Evolutionary conservation across 1,140 invertebrate genomes (phyloP).

Genomic region (Camponotus floridanus): DNA sequence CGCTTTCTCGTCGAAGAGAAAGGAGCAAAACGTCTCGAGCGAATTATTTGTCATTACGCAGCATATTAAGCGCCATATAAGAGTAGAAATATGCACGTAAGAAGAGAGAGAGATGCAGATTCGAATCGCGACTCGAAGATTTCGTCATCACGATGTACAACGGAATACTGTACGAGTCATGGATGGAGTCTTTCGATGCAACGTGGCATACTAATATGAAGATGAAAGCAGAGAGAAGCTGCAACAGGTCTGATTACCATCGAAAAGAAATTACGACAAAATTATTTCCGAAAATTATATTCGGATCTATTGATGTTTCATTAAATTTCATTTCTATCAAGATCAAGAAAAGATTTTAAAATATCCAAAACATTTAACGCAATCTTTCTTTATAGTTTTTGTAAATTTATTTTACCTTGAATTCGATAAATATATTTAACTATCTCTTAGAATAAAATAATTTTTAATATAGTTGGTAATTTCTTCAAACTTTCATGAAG

Average conservation of each 20-base stretch:
- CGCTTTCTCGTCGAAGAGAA: conserved; percentile 24
- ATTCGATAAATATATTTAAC: background rate
- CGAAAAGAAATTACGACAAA: conserved; percentile 32
- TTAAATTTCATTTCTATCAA: background rate
- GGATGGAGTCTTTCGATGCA: conserved; percentile 41
- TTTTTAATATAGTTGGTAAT: background rate
- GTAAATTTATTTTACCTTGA: background rate
- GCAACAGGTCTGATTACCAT: conserved; percentile 28
- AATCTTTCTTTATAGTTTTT: background rate
- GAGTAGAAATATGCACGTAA: conserved; percentile 23
- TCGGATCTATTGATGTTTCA: too few species aligned
- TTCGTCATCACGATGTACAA: conserved; percentile 70
- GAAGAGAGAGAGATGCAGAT: conserved; percentile 64
- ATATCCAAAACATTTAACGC: background rate
- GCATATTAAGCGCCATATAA: conserved; percentile 48
- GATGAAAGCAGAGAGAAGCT: conserved; percentile 30
- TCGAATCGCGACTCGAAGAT: conserved; percentile 63
- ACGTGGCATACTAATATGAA: conserved; percentile 58
- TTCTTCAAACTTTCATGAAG: background rate
- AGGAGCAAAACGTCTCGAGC: conserved; percentile 26
- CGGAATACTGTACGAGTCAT: conserved; percentile 71
- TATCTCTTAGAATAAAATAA: background rate
- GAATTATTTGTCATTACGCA: conserved; percentile 61
- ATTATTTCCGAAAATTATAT: background rate
- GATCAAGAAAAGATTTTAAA: background rate